Conservation (phyloP, 1,140 invertebrate genomes). For the Heliconius eleuchia region DNA sequence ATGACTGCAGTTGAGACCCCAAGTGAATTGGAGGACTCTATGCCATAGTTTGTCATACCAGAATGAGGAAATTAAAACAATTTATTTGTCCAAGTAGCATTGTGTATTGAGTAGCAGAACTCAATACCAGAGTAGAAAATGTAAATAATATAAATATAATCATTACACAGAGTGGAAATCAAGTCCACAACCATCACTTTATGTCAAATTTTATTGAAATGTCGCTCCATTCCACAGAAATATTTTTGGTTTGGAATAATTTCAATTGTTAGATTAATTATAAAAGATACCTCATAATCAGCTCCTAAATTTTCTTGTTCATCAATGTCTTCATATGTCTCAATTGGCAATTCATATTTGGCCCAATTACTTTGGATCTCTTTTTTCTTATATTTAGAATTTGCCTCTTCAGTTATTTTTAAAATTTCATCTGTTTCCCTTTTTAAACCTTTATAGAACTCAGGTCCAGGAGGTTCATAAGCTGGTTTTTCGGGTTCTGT, state of each 20-base stretch:
- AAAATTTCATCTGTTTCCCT: slow-evolving; percentile 75
- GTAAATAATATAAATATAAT: too few relatives aligned
- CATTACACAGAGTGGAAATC: too few relatives aligned
- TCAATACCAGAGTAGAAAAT: too few relatives aligned
- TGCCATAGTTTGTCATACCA: too few relatives aligned
- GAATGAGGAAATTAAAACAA: too few relatives aligned
- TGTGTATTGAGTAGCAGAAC: too few relatives aligned
- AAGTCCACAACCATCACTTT: too few relatives aligned
- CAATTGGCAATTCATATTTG: slow-evolving; percentile 76
- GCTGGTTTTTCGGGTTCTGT: slow-evolving; percentile 57
- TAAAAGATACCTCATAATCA: slow-evolving; percentile 67
- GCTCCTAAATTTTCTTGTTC: slow-evolving; percentile 72
- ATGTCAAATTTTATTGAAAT: too few relatives aligned
- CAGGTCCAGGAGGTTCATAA: slow-evolving; percentile 64
- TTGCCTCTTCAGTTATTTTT: slow-evolving; percentile 73
- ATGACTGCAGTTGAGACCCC: too few relatives aligned
- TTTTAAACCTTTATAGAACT: slow-evolving; percentile 72
- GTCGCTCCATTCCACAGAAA: background rate
- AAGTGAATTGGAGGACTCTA: too few relatives aligned
- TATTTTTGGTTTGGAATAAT: background rate
- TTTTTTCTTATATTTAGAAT: slow-evolving; percentile 75
- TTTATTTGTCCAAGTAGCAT: too few relatives aligned
- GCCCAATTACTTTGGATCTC: slow-evolving; percentile 78
- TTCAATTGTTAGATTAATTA: background rate
- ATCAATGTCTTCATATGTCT: slow-evolving; percentile 76